phyloP scores from a whole-genome alignment of 2,113 vertebrate genomes.

The Ia io region DNA sequence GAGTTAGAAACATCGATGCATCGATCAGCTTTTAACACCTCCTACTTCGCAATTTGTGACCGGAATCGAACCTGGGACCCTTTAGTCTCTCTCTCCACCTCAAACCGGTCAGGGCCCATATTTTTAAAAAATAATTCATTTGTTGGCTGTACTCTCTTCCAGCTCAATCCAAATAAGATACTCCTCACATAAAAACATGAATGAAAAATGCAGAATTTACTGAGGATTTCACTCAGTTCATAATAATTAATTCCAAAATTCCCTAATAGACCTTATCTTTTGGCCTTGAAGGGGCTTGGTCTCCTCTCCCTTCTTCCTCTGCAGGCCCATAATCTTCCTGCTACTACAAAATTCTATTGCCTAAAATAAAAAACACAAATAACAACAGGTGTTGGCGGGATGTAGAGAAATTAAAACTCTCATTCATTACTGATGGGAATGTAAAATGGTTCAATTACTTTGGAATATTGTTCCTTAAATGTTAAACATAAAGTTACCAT shows the following conservation, averaged over 20 bases:
- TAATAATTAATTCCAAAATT: background rate
- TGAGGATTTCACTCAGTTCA: background rate
- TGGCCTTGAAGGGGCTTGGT: background rate
- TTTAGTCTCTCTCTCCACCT: too few species aligned
- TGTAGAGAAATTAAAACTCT: background rate
- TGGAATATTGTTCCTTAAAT: constrained; percentile 1
- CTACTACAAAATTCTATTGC: background rate
- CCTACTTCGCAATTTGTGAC: too few species aligned
- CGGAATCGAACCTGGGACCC: too few species aligned
- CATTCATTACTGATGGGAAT: background rate
- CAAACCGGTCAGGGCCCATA: too few species aligned
- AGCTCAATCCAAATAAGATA: background rate
- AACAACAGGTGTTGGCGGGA: background rate
- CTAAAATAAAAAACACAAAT: background rate
- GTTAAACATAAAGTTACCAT: background rate
- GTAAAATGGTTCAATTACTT: background rate
- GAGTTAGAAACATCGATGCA: too few species aligned
- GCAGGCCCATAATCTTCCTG: background rate
- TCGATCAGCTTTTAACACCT: too few species aligned
- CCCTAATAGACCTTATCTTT: background rate
- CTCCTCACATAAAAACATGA: background rate
- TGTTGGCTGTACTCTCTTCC: background rate
- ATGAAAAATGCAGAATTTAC: background rate
- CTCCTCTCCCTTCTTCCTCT: background rate
- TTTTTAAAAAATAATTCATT: background rate